These are phyloP conservation scores for Axea sp. DNA, from an alignment of 2,888 invertebrate genomes.

Conservation along the genomic window DNA sequence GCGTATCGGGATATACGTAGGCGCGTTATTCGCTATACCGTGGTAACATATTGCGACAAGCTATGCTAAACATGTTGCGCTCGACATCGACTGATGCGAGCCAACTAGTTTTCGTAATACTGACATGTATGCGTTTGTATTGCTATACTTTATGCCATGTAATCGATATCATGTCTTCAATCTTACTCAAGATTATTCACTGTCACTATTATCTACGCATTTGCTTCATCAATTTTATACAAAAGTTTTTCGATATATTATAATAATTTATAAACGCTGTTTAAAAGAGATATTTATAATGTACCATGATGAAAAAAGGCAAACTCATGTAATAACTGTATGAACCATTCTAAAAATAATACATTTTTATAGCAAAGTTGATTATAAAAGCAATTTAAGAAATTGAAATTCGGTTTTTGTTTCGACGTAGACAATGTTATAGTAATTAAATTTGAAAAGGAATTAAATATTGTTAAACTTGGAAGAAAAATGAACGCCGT, in stretches of 20 bases:
- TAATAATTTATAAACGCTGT: too few species aligned
- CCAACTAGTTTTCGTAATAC: slow-evolving; percentile 65
- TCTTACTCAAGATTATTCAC: slow-evolving; percentile 43
- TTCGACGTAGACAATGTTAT: too few species aligned
- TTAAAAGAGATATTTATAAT: too few species aligned
- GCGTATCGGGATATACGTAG: slow-evolving; percentile 60
- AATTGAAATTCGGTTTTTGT: too few species aligned
- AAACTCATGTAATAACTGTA: too few species aligned
- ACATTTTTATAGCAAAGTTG: too few species aligned
- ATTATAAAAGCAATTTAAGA: too few species aligned
- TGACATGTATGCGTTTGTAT: slow-evolving; percentile 24
- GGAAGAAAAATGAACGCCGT: too few species aligned
- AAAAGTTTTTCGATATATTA: slow-evolving; percentile 5
- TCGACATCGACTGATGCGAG: slow-evolving; percentile 72
- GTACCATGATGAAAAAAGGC: too few species aligned
- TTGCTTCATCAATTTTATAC: slow-evolving; percentile 23
- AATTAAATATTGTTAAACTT: neutral
- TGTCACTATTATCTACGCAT: slow-evolving; percentile 28
- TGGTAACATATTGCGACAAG: slow-evolving; percentile 77
- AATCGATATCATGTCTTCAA: slow-evolving; percentile 52
- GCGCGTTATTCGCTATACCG: slow-evolving; percentile 46
- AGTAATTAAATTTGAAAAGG: neutral
- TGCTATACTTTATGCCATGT: slow-evolving; percentile 40
- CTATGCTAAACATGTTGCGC: slow-evolving; percentile 76
- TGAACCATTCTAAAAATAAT: too few species aligned